These are phyloP conservation scores for Chionodraco myersi DNA, from an alignment of 2,113 vertebrate genomes.

Conservation along the genomic window DNA sequence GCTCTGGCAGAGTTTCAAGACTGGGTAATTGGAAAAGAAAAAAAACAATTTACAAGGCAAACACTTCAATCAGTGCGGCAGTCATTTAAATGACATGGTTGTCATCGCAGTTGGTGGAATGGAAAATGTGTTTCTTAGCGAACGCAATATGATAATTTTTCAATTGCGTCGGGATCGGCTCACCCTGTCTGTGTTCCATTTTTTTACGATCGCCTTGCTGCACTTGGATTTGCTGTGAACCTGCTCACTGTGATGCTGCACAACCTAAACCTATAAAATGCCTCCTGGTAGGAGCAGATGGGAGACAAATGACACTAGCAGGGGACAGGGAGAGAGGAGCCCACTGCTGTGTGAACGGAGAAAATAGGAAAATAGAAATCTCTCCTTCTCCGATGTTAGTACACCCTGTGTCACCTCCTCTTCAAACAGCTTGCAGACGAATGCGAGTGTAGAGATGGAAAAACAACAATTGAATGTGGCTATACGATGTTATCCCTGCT, in stretches of 20 bases:
- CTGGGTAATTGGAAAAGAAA: too few relatives aligned
- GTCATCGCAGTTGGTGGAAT: too few relatives aligned
- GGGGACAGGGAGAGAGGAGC: conserved; percentile 17
- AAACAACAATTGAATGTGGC: background rate
- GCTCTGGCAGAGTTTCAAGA: too few relatives aligned
- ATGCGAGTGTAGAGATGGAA: background rate
- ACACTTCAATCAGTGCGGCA: too few relatives aligned
- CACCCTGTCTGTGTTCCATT: too few relatives aligned
- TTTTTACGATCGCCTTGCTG: too few relatives aligned
- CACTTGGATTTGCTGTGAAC: background rate
- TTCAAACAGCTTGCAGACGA: conserved; percentile 2
- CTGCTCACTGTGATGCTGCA: conserved; percentile 11
- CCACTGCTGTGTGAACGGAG: conserved; percentile 37
- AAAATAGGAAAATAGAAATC: conserved; percentile 26
- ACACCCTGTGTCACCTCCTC: conserved; percentile 31
- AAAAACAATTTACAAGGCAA: too few relatives aligned
- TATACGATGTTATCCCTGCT: background rate
- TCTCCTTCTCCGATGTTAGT: conserved; percentile 20
- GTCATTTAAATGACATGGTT: too few relatives aligned
- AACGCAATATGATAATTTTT: too few relatives aligned
- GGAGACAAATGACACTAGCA: conserved; percentile 12
- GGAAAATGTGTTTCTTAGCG: too few relatives aligned
- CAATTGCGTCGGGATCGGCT: too few relatives aligned
- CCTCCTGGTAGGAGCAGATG: conserved; percentile 52
- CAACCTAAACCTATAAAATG: conserved; percentile 18